Evolutionary conservation across 2,113 vertebrate genomes (phyloP).

Genomic region (Macroglossus sobrinus): DNA sequence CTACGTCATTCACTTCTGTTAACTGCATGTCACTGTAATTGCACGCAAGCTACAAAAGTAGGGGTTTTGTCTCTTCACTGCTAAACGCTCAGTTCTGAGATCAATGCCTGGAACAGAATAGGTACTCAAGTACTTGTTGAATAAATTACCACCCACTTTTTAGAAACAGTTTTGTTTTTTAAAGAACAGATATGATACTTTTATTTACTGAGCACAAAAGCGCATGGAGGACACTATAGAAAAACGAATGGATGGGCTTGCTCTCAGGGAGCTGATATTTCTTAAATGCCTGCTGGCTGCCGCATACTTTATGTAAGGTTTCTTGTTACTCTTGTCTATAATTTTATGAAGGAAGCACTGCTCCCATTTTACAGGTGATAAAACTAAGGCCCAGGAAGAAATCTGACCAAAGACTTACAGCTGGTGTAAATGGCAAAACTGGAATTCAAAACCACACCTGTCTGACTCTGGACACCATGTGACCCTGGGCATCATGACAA

Average conservation of each 20-base stretch:
- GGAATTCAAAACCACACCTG: neutral
- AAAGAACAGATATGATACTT: neutral
- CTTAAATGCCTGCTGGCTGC: neutral
- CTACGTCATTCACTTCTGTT: neutral
- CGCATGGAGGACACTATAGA: neutral
- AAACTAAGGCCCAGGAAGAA: neutral
- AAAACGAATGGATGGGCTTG: neutral
- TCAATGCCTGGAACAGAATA: neutral
- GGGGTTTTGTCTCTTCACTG: neutral
- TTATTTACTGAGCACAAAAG: neutral
- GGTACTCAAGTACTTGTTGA: neutral
- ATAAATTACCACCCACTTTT: neutral
- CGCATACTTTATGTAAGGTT: rapidly evolving
- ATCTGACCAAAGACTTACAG: neutral
- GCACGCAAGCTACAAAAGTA: neutral
- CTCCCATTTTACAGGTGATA: neutral
- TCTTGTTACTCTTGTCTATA: neutral
- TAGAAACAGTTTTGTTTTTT: neutral
- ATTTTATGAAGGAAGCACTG: neutral
- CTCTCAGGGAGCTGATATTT: neutral
- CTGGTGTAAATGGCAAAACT: neutral
- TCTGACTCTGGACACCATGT: neutral
- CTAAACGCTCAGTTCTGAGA: neutral
- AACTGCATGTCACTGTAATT: neutral
- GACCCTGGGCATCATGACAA: neutral